Percentiles rank a stretch among this genome's conserved stretches.
Evolutionary conservation across 2,797 vertebrate genomes (phyloP).

Genomic region (Hephaestus fuliginosus): DNA sequence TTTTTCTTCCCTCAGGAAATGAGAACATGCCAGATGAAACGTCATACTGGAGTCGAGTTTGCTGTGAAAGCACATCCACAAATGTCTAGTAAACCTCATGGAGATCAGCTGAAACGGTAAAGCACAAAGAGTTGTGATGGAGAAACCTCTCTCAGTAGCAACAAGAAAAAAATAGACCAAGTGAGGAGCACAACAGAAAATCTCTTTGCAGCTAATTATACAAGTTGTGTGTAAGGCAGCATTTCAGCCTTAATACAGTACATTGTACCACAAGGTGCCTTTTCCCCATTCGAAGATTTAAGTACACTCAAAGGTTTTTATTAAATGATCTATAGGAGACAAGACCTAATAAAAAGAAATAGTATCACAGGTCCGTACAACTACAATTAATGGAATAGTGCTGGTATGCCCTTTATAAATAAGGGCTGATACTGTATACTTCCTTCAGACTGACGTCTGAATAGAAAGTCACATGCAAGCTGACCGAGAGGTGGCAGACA

Average conservation of each 20-base stretch:
- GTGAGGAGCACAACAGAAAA: constrained; percentile 30
- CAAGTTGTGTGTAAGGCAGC: constrained; percentile 56
- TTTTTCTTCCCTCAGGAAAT: constrained; percentile 26
- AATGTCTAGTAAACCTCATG: constrained; percentile 3
- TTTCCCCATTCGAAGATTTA: constrained; percentile 54
- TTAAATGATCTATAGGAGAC: constrained; percentile 26
- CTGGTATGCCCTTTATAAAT: constrained; percentile 43
- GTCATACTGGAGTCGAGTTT: not conserved
- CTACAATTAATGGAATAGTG: constrained; percentile 40
- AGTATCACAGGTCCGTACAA: constrained; percentile 13
- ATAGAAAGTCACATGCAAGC: constrained; percentile 20
- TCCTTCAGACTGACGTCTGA: constrained; percentile 45
- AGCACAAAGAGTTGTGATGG: constrained; percentile 32
- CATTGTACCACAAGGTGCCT: constrained; percentile 4
- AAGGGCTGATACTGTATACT: constrained; percentile 28
- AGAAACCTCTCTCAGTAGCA: constrained; percentile 1
- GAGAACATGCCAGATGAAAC: constrained; percentile 38
- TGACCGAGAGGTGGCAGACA: constrained; percentile 28
- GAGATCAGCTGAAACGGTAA: constrained; percentile 27
- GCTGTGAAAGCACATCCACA: constrained; percentile 41
- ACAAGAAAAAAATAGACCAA: constrained; percentile 13
- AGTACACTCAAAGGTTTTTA: constrained; percentile 53
- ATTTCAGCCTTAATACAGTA: constrained; percentile 28
- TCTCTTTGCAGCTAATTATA: constrained; percentile 38
- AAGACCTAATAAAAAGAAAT: not conserved